Evolutionary conservation across 2,888 invertebrate genomes (phyloP).

Genomic region (Agonum fuliginosum): DNA sequence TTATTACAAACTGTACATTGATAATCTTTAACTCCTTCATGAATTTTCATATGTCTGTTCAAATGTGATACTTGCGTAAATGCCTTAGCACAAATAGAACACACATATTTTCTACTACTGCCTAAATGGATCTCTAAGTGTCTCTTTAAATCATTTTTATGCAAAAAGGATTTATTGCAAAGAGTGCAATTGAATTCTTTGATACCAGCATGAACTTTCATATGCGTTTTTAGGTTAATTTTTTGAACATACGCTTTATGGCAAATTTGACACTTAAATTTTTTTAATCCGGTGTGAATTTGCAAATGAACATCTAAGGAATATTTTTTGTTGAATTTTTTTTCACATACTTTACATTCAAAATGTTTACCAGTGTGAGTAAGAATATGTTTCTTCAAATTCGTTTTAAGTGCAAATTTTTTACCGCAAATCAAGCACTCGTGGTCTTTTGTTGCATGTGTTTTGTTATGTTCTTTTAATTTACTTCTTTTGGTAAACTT

Average conservation of each 20-base stretch:
- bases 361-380: constrained; percentile 30
- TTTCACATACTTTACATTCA: constrained; percentile 37
- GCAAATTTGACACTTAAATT: not conserved
- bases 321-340: constrained; percentile 17
- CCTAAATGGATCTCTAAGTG: constrained; percentile 42
- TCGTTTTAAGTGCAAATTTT: constrained; percentile 28
- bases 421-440: constrained; percentile 33
- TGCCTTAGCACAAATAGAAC: constrained; percentile 43
- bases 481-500: not conserved
- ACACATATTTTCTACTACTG: constrained; percentile 12
- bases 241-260: not conserved
- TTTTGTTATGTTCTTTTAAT: not conserved
- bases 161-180: constrained; percentile 45
- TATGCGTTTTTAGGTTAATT: not conserved
- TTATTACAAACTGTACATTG: too few relatives aligned
- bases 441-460: not conserved
- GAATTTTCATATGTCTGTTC: too few relatives aligned
- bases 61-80: too few relatives aligned
- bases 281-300: constrained; percentile 2
- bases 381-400: constrained; percentile 39
- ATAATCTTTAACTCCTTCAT: too few relatives aligned
- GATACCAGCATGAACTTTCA: not conserved
- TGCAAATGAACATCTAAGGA: constrained; percentile 29
- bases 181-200: not conserved
- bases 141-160: constrained; percentile 29